Conservation (phyloP, 2,797 vertebrate species). For the Sebastes steindachneri region DNA sequence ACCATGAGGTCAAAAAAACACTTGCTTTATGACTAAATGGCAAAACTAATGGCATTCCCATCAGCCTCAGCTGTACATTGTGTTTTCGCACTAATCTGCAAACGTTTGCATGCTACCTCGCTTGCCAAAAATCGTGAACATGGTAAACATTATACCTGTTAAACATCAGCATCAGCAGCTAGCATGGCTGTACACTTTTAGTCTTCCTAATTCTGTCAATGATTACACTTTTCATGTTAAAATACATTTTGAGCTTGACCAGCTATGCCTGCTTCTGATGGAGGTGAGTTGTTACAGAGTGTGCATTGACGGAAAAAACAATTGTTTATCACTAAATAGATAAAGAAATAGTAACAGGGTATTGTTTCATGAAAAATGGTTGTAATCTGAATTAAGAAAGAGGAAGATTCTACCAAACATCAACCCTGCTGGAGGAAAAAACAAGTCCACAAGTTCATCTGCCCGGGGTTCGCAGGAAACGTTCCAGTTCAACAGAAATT, state of each 20-base stretch:
- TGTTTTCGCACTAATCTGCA: too few relatives aligned
- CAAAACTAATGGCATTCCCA: too few relatives aligned
- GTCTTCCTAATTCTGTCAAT: neutral
- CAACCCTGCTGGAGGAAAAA: neutral
- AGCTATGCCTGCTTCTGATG: neutral
- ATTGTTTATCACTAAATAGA: neutral
- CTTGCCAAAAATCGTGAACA: too few relatives aligned
- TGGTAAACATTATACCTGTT: neutral
- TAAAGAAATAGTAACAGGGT: neutral
- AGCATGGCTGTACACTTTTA: neutral
- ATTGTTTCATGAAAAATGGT: neutral
- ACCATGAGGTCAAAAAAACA: too few relatives aligned
- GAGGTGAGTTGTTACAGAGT: neutral
- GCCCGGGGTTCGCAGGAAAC: neutral
- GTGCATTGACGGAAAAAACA: neutral
- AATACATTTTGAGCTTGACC: neutral
- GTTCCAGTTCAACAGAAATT: neutral
- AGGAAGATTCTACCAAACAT: neutral
- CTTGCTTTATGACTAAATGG: too few relatives aligned
- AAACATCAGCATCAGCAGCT: neutral
- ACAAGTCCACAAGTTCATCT: neutral
- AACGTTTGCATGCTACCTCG: too few relatives aligned
- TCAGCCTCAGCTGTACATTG: too few relatives aligned
- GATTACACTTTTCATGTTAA: neutral
- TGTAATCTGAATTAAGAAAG: neutral